Evolutionary conservation across 2,113 vertebrate species (phyloP).

Genomic region (Myrmophylax atrothorax): DNA sequence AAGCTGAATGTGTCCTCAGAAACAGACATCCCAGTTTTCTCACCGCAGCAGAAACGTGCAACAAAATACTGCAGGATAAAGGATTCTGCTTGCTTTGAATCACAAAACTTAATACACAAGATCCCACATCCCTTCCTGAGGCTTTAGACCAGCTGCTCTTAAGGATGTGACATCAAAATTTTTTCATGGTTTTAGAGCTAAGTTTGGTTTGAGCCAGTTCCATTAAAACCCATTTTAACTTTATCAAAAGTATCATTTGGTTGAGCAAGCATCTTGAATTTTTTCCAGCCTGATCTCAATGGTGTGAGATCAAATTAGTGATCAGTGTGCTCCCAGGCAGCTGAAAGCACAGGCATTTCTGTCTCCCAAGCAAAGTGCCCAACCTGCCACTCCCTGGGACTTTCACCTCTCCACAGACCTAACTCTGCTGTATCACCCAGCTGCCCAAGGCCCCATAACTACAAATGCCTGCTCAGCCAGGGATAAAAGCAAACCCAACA

Average conservation of each 20-base stretch:
- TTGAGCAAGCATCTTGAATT: neutral
- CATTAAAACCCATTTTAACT: neutral
- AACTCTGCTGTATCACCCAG: neutral
- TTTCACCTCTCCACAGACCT: neutral
- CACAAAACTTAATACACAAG: neutral
- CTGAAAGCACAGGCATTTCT: neutral
- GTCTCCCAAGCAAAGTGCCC: neutral
- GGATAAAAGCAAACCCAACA: no score
- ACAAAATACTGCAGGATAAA: neutral
- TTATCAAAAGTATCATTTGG: neutral
- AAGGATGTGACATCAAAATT: accelerated
- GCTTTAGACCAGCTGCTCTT: neutral
- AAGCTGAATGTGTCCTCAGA: neutral
- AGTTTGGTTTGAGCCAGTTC: neutral
- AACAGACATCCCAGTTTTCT: neutral
- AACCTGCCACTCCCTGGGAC: neutral
- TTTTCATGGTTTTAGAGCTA: neutral
- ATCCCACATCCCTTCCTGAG: neutral
- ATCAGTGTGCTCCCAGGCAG: neutral
- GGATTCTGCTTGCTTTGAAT: neutral
- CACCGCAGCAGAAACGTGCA: neutral
- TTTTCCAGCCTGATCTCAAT: neutral
- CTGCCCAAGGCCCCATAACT: neutral
- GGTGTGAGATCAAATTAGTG: accelerated
- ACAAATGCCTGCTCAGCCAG: neutral